These are phyloP conservation scores for Tetheella fluctuosa DNA, from an alignment of 2,888 invertebrate species.

Conservation along the genomic window DNA sequence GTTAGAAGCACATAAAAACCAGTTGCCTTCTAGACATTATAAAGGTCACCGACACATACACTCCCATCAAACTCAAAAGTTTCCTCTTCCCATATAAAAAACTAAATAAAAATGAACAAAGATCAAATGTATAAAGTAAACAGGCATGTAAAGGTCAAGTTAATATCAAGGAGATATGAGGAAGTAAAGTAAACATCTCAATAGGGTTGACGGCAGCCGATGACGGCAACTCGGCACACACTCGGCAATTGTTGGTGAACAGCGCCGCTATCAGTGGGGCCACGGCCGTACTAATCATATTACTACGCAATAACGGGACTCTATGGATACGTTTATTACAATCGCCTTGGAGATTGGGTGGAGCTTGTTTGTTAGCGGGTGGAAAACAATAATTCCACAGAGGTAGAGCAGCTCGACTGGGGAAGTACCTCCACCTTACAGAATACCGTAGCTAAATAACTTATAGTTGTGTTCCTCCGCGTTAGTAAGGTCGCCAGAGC, in stretches of 20 bases:
- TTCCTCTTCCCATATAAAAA: neutral
- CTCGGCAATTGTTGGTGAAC: neutral
- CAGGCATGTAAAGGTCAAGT: neutral
- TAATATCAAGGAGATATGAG: neutral
- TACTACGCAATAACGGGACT: slow-evolving; percentile 11
- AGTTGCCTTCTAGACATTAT: too few relatives aligned
- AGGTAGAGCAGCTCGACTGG: too few relatives aligned
- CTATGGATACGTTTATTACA: slow-evolving; percentile 13
- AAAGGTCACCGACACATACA: too few relatives aligned
- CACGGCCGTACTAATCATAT: slow-evolving; percentile 13
- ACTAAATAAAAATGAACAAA: neutral
- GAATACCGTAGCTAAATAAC: too few relatives aligned
- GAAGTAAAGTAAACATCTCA: slow-evolving; percentile 2
- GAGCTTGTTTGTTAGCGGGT: neutral
- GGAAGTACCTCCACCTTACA: too few relatives aligned
- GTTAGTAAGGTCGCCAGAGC: too few relatives aligned
- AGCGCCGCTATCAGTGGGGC: slow-evolving; percentile 1
- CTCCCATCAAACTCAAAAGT: too few relatives aligned
- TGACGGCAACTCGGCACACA: neutral
- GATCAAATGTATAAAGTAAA: neutral
- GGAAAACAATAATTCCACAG: too few relatives aligned
- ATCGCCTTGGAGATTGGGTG: neutral
- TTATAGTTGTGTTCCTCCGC: too few relatives aligned
- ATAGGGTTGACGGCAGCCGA: neutral
- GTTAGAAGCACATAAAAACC: too few relatives aligned